These are phyloP conservation scores for Sinhomidia bicolor DNA, from an alignment of 2,888 invertebrate genomes.

Conservation along the genomic window DNA sequence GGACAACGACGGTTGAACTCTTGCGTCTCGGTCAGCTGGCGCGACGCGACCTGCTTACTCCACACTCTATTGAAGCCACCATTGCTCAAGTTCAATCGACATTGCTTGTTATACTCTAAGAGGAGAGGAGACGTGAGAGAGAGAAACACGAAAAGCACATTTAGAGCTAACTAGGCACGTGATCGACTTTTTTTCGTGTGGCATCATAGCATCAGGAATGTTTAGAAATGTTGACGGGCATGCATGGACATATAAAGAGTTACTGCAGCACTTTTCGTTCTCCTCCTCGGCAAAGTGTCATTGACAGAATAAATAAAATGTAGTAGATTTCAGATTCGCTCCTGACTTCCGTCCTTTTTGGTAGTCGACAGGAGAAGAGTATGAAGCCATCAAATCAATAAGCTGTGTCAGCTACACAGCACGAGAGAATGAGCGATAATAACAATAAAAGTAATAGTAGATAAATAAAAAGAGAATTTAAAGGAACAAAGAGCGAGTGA, in stretches of 20 bases:
- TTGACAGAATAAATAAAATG: background rate
- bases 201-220: too few species aligned
- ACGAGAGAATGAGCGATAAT: background rate
- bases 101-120: background rate
- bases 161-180: conserved; percentile 21
- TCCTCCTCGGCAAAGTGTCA: conserved; percentile 23
- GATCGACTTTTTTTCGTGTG: background rate
- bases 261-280: conserved; percentile 11
- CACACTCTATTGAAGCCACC: background rate
- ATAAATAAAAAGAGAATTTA: background rate
- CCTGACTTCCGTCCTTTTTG: background rate
- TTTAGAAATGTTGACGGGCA: too few species aligned
- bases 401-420: conserved; percentile 55
- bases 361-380: background rate
- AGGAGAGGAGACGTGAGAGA: too few species aligned
- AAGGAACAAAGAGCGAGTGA: background rate
- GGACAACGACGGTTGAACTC: conserved; percentile 44
- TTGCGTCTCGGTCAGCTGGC: conserved; percentile 66
- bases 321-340: too few species aligned
- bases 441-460: background rate
- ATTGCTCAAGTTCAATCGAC: background rate
- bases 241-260: conserved; percentile 4
- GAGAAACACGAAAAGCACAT: too few species aligned
- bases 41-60: conserved; percentile 38
- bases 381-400: conserved; percentile 63